Conservation (phyloP, 2,113 vertebrate genomes). For the Entomyzon cyanotis region DNA sequence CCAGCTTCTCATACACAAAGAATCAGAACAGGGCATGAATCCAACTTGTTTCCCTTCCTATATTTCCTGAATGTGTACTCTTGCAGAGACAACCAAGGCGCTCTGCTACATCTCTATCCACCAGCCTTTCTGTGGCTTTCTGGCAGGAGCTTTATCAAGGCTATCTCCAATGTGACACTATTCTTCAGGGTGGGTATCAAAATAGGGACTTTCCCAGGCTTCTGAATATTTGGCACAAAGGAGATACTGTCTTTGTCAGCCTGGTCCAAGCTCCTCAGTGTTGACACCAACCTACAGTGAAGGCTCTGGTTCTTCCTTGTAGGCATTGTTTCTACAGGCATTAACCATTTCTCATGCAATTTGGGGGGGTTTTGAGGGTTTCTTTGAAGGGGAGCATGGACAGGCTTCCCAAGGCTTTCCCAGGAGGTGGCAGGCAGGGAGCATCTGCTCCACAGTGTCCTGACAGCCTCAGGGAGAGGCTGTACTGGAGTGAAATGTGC, state of each 20-base stretch:
- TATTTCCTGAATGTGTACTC: neutral
- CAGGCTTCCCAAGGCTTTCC: neutral
- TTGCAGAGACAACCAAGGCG: neutral
- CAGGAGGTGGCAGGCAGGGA: neutral
- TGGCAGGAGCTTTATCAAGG: neutral
- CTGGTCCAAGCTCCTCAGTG: neutral
- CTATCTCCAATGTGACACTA: neutral
- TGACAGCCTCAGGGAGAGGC: neutral
- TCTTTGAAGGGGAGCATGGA: neutral
- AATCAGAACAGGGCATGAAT: conserved; percentile 9
- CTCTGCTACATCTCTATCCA: neutral
- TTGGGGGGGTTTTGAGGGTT: neutral
- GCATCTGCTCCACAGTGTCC: neutral
- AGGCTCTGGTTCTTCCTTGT: neutral
- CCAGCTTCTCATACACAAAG: conserved; percentile 31
- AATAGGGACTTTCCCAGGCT: neutral
- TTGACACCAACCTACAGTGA: neutral
- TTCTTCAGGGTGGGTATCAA: neutral
- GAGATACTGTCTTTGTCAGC: neutral
- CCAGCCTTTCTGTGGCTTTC: neutral
- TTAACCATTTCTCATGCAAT: neutral
- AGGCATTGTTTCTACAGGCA: neutral
- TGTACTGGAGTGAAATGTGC: neutral
- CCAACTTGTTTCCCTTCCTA: conserved; percentile 10
- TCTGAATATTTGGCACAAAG: neutral